These are phyloP conservation scores for Sapayoa aenigma DNA, from an alignment of 2,113 vertebrate species.

Conservation along the genomic window DNA sequence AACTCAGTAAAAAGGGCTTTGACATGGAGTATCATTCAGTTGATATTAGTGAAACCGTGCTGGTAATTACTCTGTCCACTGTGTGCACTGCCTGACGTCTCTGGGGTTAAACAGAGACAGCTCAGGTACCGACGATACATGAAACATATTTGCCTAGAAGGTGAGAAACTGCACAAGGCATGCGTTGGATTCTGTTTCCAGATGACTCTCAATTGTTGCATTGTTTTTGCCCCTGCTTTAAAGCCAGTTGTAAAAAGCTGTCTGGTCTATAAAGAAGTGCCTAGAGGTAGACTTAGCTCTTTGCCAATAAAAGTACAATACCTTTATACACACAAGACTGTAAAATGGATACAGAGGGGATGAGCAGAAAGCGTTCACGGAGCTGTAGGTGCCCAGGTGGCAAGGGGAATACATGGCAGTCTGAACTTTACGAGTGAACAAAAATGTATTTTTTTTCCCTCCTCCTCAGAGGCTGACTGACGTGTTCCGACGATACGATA, in stretches of 20 bases:
- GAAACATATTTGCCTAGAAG: background rate
- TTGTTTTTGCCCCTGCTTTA: background rate
- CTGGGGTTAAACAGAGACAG: background rate
- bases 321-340: rapidly evolving
- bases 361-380: background rate
- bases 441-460: background rate
- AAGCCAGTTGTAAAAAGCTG: background rate
- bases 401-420: background rate
- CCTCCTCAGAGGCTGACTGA: conserved; percentile 89
- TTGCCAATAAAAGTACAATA: no score
- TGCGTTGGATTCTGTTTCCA: background rate
- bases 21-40: background rate
- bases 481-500: conserved; percentile 92
- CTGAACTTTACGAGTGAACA: background rate
- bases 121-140: no score
- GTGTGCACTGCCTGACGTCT: background rate
- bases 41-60: background rate
- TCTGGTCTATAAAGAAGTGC: background rate
- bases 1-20: background rate
- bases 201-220: background rate
- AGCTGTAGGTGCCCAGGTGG: background rate
- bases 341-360: background rate
- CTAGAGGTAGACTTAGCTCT: background rate
- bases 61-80: background rate
- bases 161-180: background rate